Percentiles rank a stretch among this genome's conserved stretches.
These are phyloP conservation scores for Mythimna loreyi DNA, from an alignment of 2,888 invertebrate species.

Conservation along the genomic window DNA sequence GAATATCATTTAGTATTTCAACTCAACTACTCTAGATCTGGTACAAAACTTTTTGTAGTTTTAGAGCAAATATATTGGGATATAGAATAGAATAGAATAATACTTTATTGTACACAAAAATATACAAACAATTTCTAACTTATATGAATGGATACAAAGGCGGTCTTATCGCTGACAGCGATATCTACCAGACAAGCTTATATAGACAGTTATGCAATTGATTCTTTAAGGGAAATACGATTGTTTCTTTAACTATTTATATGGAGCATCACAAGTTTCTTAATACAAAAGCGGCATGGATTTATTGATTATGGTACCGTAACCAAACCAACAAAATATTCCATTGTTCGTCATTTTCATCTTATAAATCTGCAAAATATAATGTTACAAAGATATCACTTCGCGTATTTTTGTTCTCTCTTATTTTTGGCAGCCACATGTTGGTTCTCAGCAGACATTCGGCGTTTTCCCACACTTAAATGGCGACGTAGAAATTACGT, in stretches of 20 bases:
- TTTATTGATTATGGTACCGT: background rate
- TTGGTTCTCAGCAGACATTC: background rate
- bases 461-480: conserved; percentile 20
- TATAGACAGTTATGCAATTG: too few species aligned
- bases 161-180: too few species aligned
- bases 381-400: conserved; percentile 11
- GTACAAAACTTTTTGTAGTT: too few species aligned
- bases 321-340: background rate
- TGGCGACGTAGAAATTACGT: background rate
- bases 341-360: background rate
- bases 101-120: too few species aligned
- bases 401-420: background rate
- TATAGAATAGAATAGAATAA: too few species aligned
- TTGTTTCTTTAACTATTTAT: too few species aligned
- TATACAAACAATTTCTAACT: too few species aligned
- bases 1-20: too few species aligned
- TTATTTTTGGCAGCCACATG: background rate
- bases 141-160: too few species aligned
- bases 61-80: too few species aligned
- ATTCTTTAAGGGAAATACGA: background rate
- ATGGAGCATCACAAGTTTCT: background rate
- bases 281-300: background rate
- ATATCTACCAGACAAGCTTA: too few species aligned
- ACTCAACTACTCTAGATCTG: too few species aligned
- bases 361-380: background rate